A percentile compares a stretch with the other conserved stretches of the same genome.
Evolutionary conservation across 1,140 invertebrate species (phyloP).

Genomic region (Drosophila busckii): DNA sequence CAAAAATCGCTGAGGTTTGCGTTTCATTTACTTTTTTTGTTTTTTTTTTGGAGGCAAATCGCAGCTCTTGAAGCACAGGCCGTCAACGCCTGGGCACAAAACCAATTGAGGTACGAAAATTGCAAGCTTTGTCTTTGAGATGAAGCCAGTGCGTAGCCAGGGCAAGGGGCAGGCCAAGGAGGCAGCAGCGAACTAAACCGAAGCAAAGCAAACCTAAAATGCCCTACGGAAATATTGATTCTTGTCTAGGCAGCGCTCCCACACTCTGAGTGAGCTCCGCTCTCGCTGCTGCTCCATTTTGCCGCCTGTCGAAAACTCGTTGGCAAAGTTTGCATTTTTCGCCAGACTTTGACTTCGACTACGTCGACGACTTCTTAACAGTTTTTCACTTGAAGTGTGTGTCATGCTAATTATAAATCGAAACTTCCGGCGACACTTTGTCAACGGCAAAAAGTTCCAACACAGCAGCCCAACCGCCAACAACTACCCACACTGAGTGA

Average conservation of each 20-base stretch:
- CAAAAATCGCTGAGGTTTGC: too few species aligned
- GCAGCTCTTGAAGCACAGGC: constrained; percentile 1
- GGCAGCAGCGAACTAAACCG: neutral
- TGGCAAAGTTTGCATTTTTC: constrained; percentile 65
- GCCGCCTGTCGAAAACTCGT: constrained; percentile 8
- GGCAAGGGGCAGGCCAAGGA: neutral
- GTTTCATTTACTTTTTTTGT: neutral
- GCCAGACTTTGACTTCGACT: too few species aligned
- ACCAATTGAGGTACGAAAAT: constrained; percentile 71
- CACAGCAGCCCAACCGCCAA: too few species aligned
- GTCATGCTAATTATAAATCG: constrained; percentile 77
- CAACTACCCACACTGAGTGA: too few species aligned
- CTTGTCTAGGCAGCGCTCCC: constrained; percentile 24
- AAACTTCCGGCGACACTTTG: constrained; percentile 73
- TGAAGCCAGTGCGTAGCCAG: constrained; percentile 8
- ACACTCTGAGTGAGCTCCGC: neutral
- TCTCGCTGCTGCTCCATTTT: neutral
- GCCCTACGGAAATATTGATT: constrained; percentile 69
- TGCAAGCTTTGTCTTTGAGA: constrained; percentile 58
- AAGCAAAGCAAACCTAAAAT: constrained; percentile 23
- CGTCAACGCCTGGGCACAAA: constrained; percentile 27
- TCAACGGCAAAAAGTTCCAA: constrained; percentile 50
- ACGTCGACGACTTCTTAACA: constrained; percentile 52
- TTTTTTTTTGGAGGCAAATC: neutral
- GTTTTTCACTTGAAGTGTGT: constrained; percentile 68